Conservation (phyloP, 2,797 vertebrate genomes). For the Neopelma chrysocephalum region DNA sequence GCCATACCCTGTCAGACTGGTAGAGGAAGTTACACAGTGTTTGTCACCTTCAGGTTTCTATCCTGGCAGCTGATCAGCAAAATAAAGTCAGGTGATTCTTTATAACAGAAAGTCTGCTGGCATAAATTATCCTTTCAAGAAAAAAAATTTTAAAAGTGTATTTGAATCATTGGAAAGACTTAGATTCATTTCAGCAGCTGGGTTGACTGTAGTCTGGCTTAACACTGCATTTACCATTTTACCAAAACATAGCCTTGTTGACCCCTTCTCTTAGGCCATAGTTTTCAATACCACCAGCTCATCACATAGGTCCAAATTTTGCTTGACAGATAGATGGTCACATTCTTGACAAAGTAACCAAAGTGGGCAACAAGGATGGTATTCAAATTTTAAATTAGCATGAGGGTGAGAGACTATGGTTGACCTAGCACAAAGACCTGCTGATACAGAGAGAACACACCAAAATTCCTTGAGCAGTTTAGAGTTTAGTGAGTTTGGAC, state of each 20-base stretch:
- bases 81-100: neutral
- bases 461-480: neutral
- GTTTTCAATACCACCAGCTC: neutral
- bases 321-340: neutral
- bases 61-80: neutral
- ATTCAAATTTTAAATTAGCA: neutral
- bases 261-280: neutral
- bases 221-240: neutral
- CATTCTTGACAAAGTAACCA: neutral
- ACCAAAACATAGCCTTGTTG: neutral
- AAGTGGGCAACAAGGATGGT: neutral
- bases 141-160: neutral
- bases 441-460: neutral
- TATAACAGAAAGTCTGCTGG: neutral
- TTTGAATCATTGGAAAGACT: neutral
- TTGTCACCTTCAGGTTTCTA: neutral
- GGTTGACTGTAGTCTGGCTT: neutral
- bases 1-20: neutral
- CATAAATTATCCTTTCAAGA: neutral
- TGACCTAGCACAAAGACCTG: neutral
- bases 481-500: neutral
- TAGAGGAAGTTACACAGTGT: neutral
- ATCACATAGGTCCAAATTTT: neutral
- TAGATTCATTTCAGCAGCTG: neutral
- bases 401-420: neutral